phyloP scores from a whole-genome alignment of 2,113 vertebrate genomes.

The Gavialis gangeticus region DNA sequence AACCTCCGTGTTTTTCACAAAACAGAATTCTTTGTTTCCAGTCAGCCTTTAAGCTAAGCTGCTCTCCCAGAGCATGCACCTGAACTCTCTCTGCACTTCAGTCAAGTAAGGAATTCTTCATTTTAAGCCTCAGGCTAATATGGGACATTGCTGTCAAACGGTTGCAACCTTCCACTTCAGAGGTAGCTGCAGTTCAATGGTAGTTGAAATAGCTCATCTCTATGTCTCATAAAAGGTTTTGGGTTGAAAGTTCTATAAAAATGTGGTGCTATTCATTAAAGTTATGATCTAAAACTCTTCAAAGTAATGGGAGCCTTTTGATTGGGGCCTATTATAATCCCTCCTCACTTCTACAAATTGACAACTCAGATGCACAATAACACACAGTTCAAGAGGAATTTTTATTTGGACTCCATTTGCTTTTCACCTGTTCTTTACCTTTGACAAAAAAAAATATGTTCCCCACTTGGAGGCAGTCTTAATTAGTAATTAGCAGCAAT shows the following conservation, averaged over 20 bases:
- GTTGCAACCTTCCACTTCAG: not conserved
- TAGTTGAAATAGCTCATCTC: not conserved
- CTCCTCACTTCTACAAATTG: accelerated
- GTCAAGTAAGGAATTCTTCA: not conserved
- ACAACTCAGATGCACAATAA: not conserved
- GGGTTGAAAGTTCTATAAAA: not conserved
- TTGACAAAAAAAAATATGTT: not conserved
- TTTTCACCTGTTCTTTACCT: not conserved
- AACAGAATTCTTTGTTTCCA: not conserved
- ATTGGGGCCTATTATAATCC: not conserved
- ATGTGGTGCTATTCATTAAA: not conserved
- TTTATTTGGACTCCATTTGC: not conserved
- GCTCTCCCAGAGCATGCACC: not conserved
- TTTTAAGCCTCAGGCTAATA: not conserved
- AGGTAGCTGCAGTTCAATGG: not conserved
- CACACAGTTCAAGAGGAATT: not conserved
- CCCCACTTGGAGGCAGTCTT: not conserved
- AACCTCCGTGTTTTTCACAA: not conserved
- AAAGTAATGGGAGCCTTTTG: not conserved
- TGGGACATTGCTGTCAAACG: not conserved
- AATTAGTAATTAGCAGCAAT: not conserved
- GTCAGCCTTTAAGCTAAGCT: not conserved
- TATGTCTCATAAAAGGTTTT: not conserved
- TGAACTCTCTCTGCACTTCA: not conserved
- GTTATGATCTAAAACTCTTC: not conserved